Conservation (phyloP, 2,797 vertebrate species). For the Myripristis jacobus region DNA sequence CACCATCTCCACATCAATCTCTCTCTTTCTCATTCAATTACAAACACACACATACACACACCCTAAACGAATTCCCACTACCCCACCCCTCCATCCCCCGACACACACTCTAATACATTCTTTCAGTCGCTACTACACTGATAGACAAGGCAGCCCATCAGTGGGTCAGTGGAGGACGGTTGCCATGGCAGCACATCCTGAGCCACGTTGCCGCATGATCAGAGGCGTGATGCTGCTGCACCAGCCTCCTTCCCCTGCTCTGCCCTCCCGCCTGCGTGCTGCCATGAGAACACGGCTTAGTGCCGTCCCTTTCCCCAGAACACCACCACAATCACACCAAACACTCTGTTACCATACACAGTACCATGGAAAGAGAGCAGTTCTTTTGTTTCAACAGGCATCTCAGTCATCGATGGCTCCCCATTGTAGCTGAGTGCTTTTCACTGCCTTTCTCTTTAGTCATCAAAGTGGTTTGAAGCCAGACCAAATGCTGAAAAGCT, state of each 20-base stretch:
- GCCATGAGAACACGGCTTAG: slow-evolving; percentile 25
- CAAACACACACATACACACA: slow-evolving; percentile 23
- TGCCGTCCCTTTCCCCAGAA: slow-evolving; percentile 15
- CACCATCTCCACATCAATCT: slow-evolving; percentile 33
- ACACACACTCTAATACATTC: slow-evolving; percentile 51
- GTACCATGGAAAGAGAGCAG: background rate
- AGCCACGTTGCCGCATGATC: slow-evolving; percentile 83
- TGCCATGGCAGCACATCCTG: slow-evolving; percentile 85
- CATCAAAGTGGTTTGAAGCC: slow-evolving; percentile 14
- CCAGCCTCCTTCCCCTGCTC: slow-evolving; percentile 59
- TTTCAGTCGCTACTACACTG: slow-evolving; percentile 69
- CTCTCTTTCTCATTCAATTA: slow-evolving; percentile 1
- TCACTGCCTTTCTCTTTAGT: slow-evolving; percentile 9
- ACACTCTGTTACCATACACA: slow-evolving; percentile 1
- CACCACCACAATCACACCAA: background rate
- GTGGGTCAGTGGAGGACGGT: slow-evolving; percentile 82
- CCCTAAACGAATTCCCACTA: slow-evolving; percentile 3
- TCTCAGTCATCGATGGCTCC: slow-evolving; percentile 25
- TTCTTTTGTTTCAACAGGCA: slow-evolving; percentile 7
- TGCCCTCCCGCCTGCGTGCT: slow-evolving; percentile 53
- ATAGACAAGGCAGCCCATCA: slow-evolving; percentile 78
- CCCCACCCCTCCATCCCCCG: slow-evolving; percentile 43
- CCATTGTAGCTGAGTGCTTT: slow-evolving; percentile 30
- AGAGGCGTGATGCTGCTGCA: slow-evolving; percentile 78
- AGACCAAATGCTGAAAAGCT: slow-evolving; percentile 27